A percentile compares a stretch with the other conserved stretches of the same genome.
Evolutionary conservation across 2,113 vertebrate genomes (phyloP).

Genomic region (Otolemur garnettii): DNA sequence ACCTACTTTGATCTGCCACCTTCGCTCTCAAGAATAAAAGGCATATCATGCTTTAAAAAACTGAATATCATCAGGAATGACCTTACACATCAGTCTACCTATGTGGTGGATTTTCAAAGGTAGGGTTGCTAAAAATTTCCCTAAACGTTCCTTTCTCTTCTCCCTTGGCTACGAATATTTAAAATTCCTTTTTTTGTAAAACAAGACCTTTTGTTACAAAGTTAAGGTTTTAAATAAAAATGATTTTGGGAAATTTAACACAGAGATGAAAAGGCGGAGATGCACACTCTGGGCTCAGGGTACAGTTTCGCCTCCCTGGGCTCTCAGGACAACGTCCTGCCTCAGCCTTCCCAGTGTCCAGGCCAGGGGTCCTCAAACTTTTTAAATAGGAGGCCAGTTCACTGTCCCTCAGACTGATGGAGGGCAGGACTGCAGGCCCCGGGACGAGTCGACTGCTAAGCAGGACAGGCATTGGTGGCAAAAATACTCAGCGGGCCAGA

Average conservation of each 20-base stretch:
- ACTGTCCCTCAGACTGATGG: too few relatives aligned
- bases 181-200: neutral
- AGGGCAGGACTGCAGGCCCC: too few relatives aligned
- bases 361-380: neutral
- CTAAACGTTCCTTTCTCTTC: neutral
- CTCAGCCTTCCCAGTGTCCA: neutral
- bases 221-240: conserved; percentile 36
- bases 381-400: too few relatives aligned
- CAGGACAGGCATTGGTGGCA: too few relatives aligned
- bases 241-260: neutral
- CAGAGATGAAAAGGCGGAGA: neutral
- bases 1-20: neutral
- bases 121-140: neutral
- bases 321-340: neutral
- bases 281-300: fast-evolving
- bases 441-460: too few relatives aligned
- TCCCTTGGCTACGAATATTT: neutral
- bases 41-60: neutral
- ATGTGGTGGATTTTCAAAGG: neutral
- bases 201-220: neutral
- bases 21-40: neutral
- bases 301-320: fast-evolving
- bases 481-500: too few relatives aligned
- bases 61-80: neutral
- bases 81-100: neutral